Evolutionary conservation across 2,113 vertebrate genomes (phyloP).

Genomic region (Petaurus breviceps): DNA sequence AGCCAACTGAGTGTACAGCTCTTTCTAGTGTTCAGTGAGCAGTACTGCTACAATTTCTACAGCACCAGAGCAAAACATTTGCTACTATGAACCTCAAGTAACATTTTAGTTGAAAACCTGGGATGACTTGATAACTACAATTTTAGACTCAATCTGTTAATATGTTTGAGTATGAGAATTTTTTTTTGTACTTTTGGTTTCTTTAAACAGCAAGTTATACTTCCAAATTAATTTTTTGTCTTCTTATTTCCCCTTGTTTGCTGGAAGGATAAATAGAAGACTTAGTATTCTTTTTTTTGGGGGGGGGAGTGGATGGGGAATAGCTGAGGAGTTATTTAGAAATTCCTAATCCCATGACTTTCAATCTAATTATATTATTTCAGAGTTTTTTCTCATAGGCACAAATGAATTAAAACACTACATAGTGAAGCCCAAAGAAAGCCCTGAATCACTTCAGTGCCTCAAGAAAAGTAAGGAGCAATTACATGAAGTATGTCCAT

Average conservation of each 20-base stretch:
- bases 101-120: too few relatives aligned
- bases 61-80: background rate
- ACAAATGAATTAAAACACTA: background rate
- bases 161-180: background rate
- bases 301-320: background rate
- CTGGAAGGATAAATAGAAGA: background rate
- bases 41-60: accelerated
- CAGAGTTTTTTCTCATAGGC: background rate
- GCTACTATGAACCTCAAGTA: background rate
- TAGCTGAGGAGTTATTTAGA: background rate
- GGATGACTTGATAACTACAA: background rate
- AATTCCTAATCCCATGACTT: background rate
- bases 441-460: background rate
- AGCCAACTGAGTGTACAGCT: background rate
- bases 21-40: background rate
- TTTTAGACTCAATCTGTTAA: background rate
- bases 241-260: background rate
- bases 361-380: background rate
- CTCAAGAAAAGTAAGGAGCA: background rate
- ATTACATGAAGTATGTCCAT: background rate
- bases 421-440: background rate
- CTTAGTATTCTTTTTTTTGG: background rate
- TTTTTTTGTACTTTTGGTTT: background rate
- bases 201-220: background rate
- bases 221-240: background rate